Evolutionary conservation across 2,888 invertebrate species (phyloP), one percentile per base, ranked within the genome.

Genomic region (Palloptera scutellata): DNA sequence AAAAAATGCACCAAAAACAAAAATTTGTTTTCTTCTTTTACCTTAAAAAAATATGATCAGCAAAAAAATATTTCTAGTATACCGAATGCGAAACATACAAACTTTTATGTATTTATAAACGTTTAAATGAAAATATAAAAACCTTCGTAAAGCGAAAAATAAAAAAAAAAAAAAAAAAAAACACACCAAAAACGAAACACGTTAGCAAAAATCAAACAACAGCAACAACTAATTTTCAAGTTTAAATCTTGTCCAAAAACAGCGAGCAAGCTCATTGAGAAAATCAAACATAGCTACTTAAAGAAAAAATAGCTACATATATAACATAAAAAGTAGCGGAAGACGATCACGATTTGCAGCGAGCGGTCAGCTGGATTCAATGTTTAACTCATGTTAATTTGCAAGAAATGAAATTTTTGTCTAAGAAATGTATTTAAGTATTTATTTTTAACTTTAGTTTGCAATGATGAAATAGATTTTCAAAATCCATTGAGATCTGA

Each of bases 181-280:
- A 19, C 20, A 64, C 45, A 62, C 61, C 45, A 68, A 62, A 53
- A 67, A 58, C 13, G 60, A 30, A 54, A 64, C 58, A 61, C 55
- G 15, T 20, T 48, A 51, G 60, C 19, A 30, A 66, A 61, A 30
- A 30, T 30, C 30, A 6, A 61, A 66, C 30, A 61, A 64, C 60
- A 52, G 19, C 55, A 59, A 58, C 15, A 43, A 45, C 62, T 43
- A 64, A 70, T 53, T 71, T 69, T 73, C 73, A 73, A 73, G 71
- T 73, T 72, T 71, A 71, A 58, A 58, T 43, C 11, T 42, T 30
- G 30, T 30, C 30, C 30, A 30, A 17, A 52, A 43, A 52, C 57
- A 55, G 51, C 51, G 48, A 17, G 51, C 55, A 66, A 55, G 41
- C 42, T 20, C 40, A 57, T 45, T 52, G 54, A 60, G 30, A 55